Base-by-base conservation (phyloP, 2,888 invertebrate species). In the Torymus auratus region DNA sequence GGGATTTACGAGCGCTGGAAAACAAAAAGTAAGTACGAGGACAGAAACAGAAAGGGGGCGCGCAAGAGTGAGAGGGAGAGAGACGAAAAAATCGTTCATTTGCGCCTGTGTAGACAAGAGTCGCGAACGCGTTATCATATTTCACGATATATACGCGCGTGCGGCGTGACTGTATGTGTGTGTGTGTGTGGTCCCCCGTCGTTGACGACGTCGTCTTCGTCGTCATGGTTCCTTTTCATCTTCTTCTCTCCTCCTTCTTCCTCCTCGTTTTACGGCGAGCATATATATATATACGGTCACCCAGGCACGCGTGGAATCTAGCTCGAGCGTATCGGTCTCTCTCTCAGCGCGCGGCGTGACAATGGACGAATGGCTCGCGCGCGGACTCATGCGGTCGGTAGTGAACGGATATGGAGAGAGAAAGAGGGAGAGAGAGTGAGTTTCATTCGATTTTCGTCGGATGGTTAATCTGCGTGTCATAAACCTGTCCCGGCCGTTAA, bases 91-190 rank as follows among this genome's bases (percentile, higher is more conserved):
- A 41, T 55, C 28, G 62, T 78, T 81, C 81, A 71, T 81, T 81
- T 78, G 81, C 81, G 74, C 81, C 70, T 58, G 81, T 81, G 81
- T 81, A 78, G 78, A 78, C 78, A 78, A 81, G 76, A 70, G 67
- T 65, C 74, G 78, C 72, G 73, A 62, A 71, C 65, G 64, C 88
- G 88, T 90, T 88, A 89, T 88, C 89, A 89, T 90, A 89, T 89
- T 90, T 90, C 89, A 90, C 86, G 88, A 88, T 88, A 88, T 88
- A 74, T 69, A 87, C 41, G 41, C 41, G 41, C 7, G 7, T 7
- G 3, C 41, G 5, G 41, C 5, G 41, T 7, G 7, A 7, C 41
- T 41, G 7, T 41, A 0, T 41, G 0, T 41, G 7, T 41, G 41
- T 41, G 28, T 2, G 28, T 28, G 41, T 41, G 41, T 41, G 41